Base-by-base conservation (phyloP, 2,888 invertebrate genomes). In the Heliconius ismenius region DNA sequence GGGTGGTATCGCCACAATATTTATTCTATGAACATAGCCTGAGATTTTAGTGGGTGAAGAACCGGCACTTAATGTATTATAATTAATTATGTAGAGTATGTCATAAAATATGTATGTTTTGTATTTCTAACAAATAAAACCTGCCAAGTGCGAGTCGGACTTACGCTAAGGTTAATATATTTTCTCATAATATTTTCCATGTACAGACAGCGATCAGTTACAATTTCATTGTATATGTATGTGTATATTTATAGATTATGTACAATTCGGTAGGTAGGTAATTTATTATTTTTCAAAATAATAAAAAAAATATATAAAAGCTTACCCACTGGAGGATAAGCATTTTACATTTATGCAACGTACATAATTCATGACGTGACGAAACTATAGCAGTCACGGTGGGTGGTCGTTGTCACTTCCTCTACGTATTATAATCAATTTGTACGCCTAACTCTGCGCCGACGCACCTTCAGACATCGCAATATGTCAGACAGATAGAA, bases 361-460 rank as follows among this genome's bases (percentile, higher is more conserved):
- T 60, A 65, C 64, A 77, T 79, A 64, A 74, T 74, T 79, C 73
- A 79, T 80, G 75, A 79, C 74, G 76, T 74, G 49, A 76, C 73
- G 75, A 75, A 80, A 80, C 73, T 79, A 76, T 76, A 77, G 72
- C 76, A 76, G 76, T 78, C 91, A 78, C 83, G 87, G 89, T 92
- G 94, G 93, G 94, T 93, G 93, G 93, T 83, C 91, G 81, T 85
- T 88, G 91, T 88, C 90, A 87, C 88, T 82, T 86, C 84, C 86
- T 90, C 91, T 89, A 88, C 87, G 88, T 85, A 84, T 84, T 83
- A 89, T 91, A 92, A 93, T 93, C 93, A 92, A 93, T 93, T 93
- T 92, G 90, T 92, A 91, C 90, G 92, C 91, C 89, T 90, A 89
- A 90, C 90, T 86, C 83, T 81, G 84, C 85, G 83, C 85, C 83